Base-by-base conservation (phyloP, 2,888 invertebrate genomes). In the Agrochola macilenta region DNA sequence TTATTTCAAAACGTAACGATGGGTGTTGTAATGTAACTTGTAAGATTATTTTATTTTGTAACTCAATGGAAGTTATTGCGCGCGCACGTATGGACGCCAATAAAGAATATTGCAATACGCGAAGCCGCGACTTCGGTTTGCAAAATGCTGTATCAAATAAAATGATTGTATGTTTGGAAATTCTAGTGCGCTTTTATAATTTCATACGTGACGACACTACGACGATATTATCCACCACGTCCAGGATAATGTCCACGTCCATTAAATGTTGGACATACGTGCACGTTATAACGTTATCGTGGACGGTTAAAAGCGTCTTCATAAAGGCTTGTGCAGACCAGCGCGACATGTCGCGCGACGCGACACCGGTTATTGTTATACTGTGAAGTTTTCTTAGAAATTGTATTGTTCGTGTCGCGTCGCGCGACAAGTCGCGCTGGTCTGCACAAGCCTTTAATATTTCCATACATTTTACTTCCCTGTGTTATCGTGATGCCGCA, bases 41-140 rank as follows among this genome's bases (percentile, higher is more conserved):
- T 26, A 87, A 81, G 73, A 68, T 83, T 79, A 79, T 84, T 78
- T 69, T 76, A 85, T 85, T 85, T 87, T 78, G 85, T 72, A 78
- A 85, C 72, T 43, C 58, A 57, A 73, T 87, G 64, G 75, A 66
- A 81, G 64, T 74, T 69, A 76, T 78, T 85, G 85, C 85, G 63
- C 73, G 78, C 74, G 57, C 78, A 87, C 75, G 87, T 81, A 81
- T 69, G 65, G 60, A 49, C 46, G 61, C 70, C 73, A 84, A 68
- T 77, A 77, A 73, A 76, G 84, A 77, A 73, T 80, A 77, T 87
- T 76, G 75, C 87, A 72, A 86, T 75, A 72, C 12, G 74, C 39
- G 12, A 60, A 70, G 66, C 65, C 71, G 69, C 84, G 30, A 68
- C 60, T 74, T 74, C 11, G 58, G 63, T 86, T 83, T 77, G 73